Conservation (phyloP, 1,140 invertebrate species). For the Sitodiplosis mosellana region DNA sequence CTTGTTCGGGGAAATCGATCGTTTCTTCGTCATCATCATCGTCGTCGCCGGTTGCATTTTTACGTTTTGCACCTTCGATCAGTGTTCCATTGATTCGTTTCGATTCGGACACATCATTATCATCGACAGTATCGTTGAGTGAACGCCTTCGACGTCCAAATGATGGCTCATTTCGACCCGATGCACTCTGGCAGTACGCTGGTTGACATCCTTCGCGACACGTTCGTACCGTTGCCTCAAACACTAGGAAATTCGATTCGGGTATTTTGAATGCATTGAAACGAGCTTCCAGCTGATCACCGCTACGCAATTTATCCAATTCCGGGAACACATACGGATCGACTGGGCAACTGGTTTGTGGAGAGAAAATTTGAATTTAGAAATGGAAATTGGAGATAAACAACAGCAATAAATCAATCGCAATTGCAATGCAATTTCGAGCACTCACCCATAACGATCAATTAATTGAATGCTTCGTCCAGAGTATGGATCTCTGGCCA, state of each 20-base stretch:
- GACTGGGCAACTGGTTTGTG: constrained; percentile 53
- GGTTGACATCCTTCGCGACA: constrained; percentile 79
- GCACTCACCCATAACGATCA: constrained; percentile 62
- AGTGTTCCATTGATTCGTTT: not conserved
- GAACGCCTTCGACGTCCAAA: constrained; percentile 51
- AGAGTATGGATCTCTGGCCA: constrained; percentile 83
- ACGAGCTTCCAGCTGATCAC: constrained; percentile 71
- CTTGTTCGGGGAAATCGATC: constrained; percentile 35
- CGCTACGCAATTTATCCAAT: constrained; percentile 63
- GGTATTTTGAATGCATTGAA: constrained; percentile 92
- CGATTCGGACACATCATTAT: constrained; percentile 13
- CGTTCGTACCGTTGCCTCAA: constrained; percentile 78
- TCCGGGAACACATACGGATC: constrained; percentile 85
- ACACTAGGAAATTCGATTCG: constrained; percentile 83
- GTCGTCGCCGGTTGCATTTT: constrained; percentile 12
- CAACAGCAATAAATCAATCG: not conserved
- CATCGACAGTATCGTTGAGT: constrained; percentile 25
- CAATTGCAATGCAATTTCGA: not conserved
- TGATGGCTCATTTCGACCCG: constrained; percentile 59
- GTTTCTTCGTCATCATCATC: constrained; percentile 14
- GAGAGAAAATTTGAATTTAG: constrained; percentile 5
- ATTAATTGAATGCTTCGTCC: constrained; percentile 76
- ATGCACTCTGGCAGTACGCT: constrained; percentile 55
- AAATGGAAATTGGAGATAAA: constrained; percentile 1
- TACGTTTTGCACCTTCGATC: not conserved